phyloP scores from a whole-genome alignment of 2,888 invertebrate genomes.

The Gasteruption jaculator region DNA sequence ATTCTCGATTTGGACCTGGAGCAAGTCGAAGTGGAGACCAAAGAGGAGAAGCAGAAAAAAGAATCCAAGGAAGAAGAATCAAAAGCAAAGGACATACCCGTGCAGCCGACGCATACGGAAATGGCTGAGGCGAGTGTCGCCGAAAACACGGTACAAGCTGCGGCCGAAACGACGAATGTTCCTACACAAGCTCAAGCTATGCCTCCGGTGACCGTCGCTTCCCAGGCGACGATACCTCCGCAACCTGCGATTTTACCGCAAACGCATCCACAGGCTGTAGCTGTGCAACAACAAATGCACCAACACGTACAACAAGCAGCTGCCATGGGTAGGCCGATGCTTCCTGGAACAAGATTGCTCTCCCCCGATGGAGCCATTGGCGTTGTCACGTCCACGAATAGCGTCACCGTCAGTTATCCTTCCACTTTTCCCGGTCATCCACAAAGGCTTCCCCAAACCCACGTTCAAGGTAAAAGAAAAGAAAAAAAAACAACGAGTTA shows the following conservation, averaged over 20 bases:
- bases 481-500: not conserved
- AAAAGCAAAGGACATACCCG: slow-evolving; percentile 32
- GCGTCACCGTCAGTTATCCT: slow-evolving; percentile 49
- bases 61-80: slow-evolving; percentile 41
- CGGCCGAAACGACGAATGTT: slow-evolving; percentile 33
- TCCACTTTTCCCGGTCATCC: slow-evolving; percentile 45
- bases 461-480: slow-evolving; percentile 41
- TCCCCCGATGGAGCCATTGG: slow-evolving; percentile 64
- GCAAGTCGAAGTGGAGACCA: slow-evolving; percentile 65
- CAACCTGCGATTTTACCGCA: slow-evolving; percentile 45
- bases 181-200: slow-evolving; percentile 33
- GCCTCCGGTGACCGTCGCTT: slow-evolving; percentile 27
- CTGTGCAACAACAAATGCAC: slow-evolving; percentile 56
- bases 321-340: slow-evolving; percentile 57
- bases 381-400: slow-evolving; percentile 63
- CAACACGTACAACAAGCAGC: slow-evolving; percentile 65
- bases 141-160: slow-evolving; percentile 26
- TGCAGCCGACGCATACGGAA: slow-evolving; percentile 28
- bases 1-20: slow-evolving; percentile 83
- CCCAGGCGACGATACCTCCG: slow-evolving; percentile 32
- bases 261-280: slow-evolving; percentile 43
- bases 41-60: slow-evolving; percentile 58
- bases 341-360: slow-evolving; percentile 55
- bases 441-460: slow-evolving; percentile 43
- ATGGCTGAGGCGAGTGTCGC: slow-evolving; percentile 30